Evolutionary conservation across 2,113 vertebrate species (phyloP), one percentile per base, ranked within the genome.

Genomic region (Etheostoma spectabile): DNA sequence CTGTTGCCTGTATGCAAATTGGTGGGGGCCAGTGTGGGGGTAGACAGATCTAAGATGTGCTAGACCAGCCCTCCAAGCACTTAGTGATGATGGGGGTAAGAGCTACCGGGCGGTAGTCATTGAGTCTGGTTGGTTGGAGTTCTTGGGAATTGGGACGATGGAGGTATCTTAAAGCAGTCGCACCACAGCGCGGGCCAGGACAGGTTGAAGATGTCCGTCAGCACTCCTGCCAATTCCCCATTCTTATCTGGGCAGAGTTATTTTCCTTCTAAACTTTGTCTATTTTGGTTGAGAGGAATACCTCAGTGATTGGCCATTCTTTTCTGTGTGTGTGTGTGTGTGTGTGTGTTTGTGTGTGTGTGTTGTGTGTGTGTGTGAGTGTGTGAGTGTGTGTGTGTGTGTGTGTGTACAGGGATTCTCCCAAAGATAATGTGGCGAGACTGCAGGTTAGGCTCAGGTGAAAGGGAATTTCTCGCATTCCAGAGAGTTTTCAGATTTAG

Each of bases 401-500:
- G 22, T 38, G 45, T 60, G 53, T 49, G 64, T 7, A 61, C 4
- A 0, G 16, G 1, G 13, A 7, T 33, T 62, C n/a, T 77, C 78
- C 66, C 74, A 83, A 79, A 82, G 81, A 78, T 67, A 71, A 66
- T 49, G 49, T 64, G 73, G 64, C 24, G 19, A 71, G 83, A 57
- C 55, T 2, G 35, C 79, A 82, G 87, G 88, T 90, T 86, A 90
- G 66, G 79, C 74, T 70, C 74, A 74, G 82, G 86, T 90, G 86
- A 87, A 69, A 79, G 52, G 33, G 61, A 86, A 86, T 81, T 84
- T 60, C 77, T 90, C 45, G 67, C 67, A 89, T 93, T 90, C 79
- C 83, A 78, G 15, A 57, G 10, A 49, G 42, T 18, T 51, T 33
- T 70, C 10, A 5, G 30, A 53, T 82, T 72, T 30, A 49, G 24